Base-by-base conservation (phyloP, 92 coral and sea anemone species). In the Paramuricea clavata region DNA sequence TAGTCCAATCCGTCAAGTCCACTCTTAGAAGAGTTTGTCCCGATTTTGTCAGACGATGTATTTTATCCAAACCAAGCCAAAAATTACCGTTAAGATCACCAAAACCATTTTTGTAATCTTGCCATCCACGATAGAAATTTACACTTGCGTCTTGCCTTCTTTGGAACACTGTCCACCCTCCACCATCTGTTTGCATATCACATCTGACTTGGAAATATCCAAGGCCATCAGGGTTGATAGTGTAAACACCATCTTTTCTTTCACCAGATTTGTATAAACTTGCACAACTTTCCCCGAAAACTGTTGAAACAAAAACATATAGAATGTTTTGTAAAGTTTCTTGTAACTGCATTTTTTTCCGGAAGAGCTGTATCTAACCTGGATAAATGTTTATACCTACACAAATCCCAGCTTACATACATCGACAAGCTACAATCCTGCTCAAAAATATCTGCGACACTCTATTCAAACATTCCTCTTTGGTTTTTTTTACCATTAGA, bases 31-130 rank as follows among this genome's bases (percentile, higher is more conserved):
- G 6, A 54, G 11, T 54, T 54, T 54, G 62, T 21, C 26, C 62
- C 17, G 26, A 54, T 54, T 54, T 21, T 54, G 62, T 6, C 62
- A 54, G 17, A 54, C 62, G 62, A 54, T 54, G 62, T 54, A 54
- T 54, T 54, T 54, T 54, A 8, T 54, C 62, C 62, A 54, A 54
- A 23, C 62, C 62, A 9, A 54, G 62, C 62, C 62, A 54, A 19
- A 54, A 54, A 54, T 54, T 54, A 1, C 62, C 62, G 27, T 5
- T 54, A 54, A 54, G 26, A 21, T 54, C 22, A 54, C 62, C 62
- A 54, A 54, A 54, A 54, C 62, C 62, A 54, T 54, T 21, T 19
- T 16, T 19, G 62, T 54, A 54, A 54, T 19, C 19, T 54, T 6
- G 22, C 62, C 62, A 54, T 2, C 5, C 19, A 19, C 26, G 62